Base-by-base conservation (phyloP, 2,797 vertebrate species). In the Melanotaenia pygmaea region DNA sequence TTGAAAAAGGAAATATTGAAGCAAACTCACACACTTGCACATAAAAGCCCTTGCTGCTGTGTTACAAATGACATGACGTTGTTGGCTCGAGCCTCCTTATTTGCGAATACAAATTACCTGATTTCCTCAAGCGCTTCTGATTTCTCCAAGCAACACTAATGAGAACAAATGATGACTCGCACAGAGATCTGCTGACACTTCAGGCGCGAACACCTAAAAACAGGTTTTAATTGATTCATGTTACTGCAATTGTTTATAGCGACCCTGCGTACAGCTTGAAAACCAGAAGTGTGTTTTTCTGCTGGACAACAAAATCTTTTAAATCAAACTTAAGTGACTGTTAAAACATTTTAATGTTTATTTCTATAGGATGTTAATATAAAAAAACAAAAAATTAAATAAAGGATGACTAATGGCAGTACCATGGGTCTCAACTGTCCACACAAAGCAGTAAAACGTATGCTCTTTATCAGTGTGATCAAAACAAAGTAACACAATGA, bases 151-250 rank as follows among this genome's bases (percentile, higher is more conserved):
- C 86, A 87, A 85, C 89, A 60, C 93, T 95, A 95, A 95, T 94
- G 94, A 95, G 93, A 94, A 95, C 88, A 93, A 94, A 95, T 86
- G 92, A 93, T 85, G 87, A 89, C 85, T 82, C 60, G 65, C 65
- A 7, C 63, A 22, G 85, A 89, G 87, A 94, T 91, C 81, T 93
- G 93, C 94, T 93, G 92, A 93, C 91, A 93, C 90, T 82, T 91
- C 88, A 89, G 80, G 80, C 66, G 47, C 82, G 72, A 79, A 85
- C 81, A 73, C 79, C 83, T 84, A 85, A 93, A 87, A 93, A 88
- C 79, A 62, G 6, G 54, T 90, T 93, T 91, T 91, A 94, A 95
- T 93, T 93, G 92, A 94, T 93, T 93, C 88, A 86, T 85, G 74
- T 89, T 86, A 86, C 67, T 26, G 14, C 70, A 65, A 85, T 86